Percentiles rank a stretch among this genome's conserved stretches.
These are phyloP conservation scores for Panthera uncia DNA, from an alignment of 2,113 vertebrate genomes.

Conservation along the genomic window DNA sequence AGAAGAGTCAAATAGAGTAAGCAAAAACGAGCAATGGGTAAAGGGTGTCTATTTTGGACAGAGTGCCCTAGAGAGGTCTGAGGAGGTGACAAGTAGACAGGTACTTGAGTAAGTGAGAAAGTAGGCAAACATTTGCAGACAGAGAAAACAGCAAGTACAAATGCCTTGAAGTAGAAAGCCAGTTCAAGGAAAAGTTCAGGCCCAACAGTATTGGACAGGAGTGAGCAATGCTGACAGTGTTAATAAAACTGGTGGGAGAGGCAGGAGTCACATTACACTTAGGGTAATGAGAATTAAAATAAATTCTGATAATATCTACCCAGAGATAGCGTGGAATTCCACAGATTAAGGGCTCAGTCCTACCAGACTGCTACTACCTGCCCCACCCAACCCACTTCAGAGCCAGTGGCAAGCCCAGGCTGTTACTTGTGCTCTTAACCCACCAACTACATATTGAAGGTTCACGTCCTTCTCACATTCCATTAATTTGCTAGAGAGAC, in stretches of 20 bases:
- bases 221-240: neutral
- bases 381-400: neutral
- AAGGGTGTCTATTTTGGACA: neutral
- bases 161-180: neutral
- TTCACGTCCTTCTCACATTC: neutral
- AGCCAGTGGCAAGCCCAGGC: neutral
- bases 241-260: neutral
- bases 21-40: neutral
- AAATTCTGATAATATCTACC: neutral
- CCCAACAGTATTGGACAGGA: neutral
- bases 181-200: neutral
- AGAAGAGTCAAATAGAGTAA: conserved; percentile 10
- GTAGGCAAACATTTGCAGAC: neutral
- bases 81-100: neutral
- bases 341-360: neutral
- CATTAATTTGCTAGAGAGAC: neutral
- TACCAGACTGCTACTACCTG: neutral
- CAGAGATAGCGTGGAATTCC: neutral
- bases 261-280: neutral
- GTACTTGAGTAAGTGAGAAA: neutral
- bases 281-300: neutral
- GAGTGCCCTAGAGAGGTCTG: neutral
- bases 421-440: neutral
- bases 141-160: neutral
- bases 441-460: neutral